Conservation (phyloP, 2,888 invertebrate species). For the Kryphioiulus occultus region DNA sequence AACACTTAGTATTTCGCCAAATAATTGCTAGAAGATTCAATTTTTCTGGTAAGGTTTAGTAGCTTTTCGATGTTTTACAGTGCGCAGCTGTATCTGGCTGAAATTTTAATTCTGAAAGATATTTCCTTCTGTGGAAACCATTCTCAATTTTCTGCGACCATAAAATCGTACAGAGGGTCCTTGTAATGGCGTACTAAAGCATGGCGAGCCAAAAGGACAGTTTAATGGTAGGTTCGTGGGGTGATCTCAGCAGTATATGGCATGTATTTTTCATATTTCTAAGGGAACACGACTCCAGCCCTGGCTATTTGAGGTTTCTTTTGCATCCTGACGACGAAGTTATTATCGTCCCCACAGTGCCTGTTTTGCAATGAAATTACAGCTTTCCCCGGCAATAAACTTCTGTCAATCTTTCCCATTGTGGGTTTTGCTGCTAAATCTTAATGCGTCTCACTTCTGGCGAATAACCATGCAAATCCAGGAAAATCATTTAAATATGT, state of each 20-base stretch:
- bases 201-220: not conserved
- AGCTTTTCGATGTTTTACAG: not conserved
- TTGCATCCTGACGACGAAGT: not conserved
- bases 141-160: not conserved
- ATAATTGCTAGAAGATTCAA: too few species aligned
- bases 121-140: not conserved
- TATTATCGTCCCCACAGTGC: not conserved
- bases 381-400: not conserved
- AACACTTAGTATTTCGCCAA: too few species aligned
- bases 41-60: too few species aligned
- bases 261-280: not conserved
- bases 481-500: not conserved
- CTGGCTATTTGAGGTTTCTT: not conserved
- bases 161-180: not conserved
- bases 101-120: not conserved
- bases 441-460: not conserved
- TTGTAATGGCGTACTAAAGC: constrained; percentile 5
- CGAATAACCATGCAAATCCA: not conserved
- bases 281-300: not conserved
- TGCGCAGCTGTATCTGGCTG: not conserved
- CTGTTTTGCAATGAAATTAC: constrained; percentile 5
- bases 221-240: constrained; percentile 5
- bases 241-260: not conserved
- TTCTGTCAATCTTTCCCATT: not conserved
- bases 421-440: not conserved